phyloP scores from a whole-genome alignment of 2,797 vertebrate species.

The Oreochromis grahami region DNA sequence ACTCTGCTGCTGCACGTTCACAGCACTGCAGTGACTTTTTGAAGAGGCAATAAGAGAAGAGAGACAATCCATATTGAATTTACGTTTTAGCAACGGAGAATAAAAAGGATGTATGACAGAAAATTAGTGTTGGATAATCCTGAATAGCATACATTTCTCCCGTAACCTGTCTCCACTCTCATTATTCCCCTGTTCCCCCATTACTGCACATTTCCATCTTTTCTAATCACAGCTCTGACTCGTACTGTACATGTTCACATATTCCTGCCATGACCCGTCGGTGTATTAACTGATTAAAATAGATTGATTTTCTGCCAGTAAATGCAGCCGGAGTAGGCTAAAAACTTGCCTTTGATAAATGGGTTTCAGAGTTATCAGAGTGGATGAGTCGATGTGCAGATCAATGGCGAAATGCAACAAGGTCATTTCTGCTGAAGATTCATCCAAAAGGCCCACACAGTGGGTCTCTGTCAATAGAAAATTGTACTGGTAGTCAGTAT shows the following conservation, averaged over 20 bases:
- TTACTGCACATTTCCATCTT: conserved; percentile 32
- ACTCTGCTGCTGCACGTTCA: neutral
- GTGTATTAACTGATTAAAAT: conserved; percentile 68
- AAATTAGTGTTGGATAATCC: neutral
- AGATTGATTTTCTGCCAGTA: conserved; percentile 69
- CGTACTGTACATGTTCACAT: conserved; percentile 48
- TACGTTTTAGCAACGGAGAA: neutral
- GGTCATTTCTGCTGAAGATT: conserved; percentile 51
- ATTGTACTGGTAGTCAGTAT: no score
- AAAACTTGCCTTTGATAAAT: conserved; percentile 66
- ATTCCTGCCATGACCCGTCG: conserved; percentile 40
- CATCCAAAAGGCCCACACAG: neutral
- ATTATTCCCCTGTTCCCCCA: neutral
- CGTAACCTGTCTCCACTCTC: neutral
- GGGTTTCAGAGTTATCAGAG: conserved; percentile 57
- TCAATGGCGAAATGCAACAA: conserved; percentile 66
- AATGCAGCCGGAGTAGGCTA: conserved; percentile 30
- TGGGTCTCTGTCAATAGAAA: no score
- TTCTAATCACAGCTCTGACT: conserved; percentile 46
- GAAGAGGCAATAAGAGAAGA: neutral
- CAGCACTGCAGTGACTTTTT: neutral
- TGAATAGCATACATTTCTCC: neutral
- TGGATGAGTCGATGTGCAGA: conserved; percentile 60
- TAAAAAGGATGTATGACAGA: neutral
- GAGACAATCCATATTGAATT: neutral